Conservation (phyloP, 2,113 vertebrate species). For the Ammodytes dubius region DNA sequence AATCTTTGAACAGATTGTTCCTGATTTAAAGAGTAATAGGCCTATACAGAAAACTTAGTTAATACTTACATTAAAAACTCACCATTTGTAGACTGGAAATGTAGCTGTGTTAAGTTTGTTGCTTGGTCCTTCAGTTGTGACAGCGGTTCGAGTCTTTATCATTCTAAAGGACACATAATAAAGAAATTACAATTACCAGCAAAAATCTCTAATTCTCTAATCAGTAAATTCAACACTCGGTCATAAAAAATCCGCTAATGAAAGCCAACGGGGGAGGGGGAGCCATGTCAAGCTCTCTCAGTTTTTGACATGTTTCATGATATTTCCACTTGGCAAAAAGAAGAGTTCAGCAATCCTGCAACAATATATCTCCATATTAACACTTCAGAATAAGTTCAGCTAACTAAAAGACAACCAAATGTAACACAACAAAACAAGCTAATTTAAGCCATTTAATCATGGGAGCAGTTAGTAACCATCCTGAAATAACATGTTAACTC, state of each 20-base stretch:
- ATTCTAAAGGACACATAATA: no score
- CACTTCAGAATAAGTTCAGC: neutral
- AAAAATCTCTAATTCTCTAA: neutral
- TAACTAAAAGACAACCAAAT: neutral
- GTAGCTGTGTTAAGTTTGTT: neutral
- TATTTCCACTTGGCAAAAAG: neutral
- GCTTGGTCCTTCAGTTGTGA: neutral
- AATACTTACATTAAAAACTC: neutral
- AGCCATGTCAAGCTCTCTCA: no score
- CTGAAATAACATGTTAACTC: neutral
- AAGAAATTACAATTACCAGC: neutral
- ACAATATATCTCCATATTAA: neutral
- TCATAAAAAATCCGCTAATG: neutral
- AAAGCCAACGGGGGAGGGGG: neutral
- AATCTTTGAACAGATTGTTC: neutral
- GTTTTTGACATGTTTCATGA: neutral
- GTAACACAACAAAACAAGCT: constrained; percentile 9
- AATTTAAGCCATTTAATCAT: neutral
- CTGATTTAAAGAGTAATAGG: neutral
- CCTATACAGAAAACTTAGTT: neutral
- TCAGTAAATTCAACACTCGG: neutral
- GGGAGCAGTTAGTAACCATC: neutral
- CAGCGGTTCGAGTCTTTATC: no score
- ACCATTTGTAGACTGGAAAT: neutral
- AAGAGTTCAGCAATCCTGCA: neutral